Percentiles rank a stretch among this genome's conserved stretches.
Evolutionary conservation across 2,888 invertebrate species (phyloP).

Genomic region (Tethea ocularis): DNA sequence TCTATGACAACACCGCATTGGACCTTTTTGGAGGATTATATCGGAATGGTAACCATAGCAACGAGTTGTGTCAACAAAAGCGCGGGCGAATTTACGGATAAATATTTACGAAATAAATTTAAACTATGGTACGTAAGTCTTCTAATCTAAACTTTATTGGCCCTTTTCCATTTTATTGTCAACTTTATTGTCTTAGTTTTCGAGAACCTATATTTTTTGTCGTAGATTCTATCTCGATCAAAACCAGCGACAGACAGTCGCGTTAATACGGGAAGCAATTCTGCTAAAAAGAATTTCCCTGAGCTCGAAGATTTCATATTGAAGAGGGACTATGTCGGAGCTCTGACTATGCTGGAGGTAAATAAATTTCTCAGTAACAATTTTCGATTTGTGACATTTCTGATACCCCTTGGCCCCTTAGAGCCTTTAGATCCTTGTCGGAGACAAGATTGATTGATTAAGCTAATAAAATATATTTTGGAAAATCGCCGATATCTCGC

Average conservation of each 20-base stretch:
- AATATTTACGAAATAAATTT: not conserved
- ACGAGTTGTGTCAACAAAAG: constrained; percentile 45
- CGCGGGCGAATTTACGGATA: constrained; percentile 13
- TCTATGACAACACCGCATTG: constrained; percentile 17
- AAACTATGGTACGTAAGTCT: not conserved
- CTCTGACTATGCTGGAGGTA: constrained; percentile 96
- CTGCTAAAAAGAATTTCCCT: constrained; percentile 85
- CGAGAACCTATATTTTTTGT: constrained; percentile 11
- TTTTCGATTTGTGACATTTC: no score
- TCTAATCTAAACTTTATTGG: not conserved
- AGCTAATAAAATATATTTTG: no score
- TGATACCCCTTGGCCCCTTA: no score
- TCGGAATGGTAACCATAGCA: constrained; percentile 36
- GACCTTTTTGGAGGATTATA: constrained; percentile 14
- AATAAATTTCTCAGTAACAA: not conserved
- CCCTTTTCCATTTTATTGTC: not conserved
- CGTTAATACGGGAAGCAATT: constrained; percentile 44
- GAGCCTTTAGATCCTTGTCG: no score
- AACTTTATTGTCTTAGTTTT: not conserved
- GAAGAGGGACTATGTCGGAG: constrained; percentile 97
- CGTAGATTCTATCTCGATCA: constrained; percentile 91
- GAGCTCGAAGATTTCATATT: constrained; percentile 95
- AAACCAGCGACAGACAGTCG: constrained; percentile 88
- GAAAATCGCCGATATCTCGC: no score
- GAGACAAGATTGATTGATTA: no score